Evolutionary conservation across 2,888 invertebrate species (phyloP).

Genomic region (Sarcophaga variegata): DNA sequence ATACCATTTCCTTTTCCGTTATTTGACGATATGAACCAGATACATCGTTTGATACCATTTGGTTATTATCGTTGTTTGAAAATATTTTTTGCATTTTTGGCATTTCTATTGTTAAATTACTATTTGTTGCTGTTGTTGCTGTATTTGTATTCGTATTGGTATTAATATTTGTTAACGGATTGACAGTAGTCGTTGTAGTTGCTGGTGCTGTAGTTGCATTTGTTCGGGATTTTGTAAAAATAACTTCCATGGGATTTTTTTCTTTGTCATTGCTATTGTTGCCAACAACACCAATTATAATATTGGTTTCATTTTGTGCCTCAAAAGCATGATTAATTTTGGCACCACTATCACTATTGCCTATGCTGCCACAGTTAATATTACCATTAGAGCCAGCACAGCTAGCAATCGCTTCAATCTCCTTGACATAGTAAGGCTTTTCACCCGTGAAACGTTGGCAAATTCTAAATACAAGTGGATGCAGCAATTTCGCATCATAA

Average conservation of each 20-base stretch:
- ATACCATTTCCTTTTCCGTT: slow-evolving; percentile 73
- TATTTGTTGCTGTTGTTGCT: slow-evolving; percentile 9
- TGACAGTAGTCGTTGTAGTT: slow-evolving; percentile 20
- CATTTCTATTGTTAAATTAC: slow-evolving; percentile 46
- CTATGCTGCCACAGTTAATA: slow-evolving; percentile 23
- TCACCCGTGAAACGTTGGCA: slow-evolving; percentile 84
- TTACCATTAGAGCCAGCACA: slow-evolving; percentile 62
- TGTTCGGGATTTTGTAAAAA: slow-evolving; percentile 71
- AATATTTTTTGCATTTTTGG: slow-evolving; percentile 69
- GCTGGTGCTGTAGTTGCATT: neutral
- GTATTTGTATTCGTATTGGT: neutral
- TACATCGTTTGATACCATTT: slow-evolving; percentile 64
- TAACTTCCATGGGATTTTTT: slow-evolving; percentile 73
- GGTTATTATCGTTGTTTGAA: slow-evolving; percentile 43
- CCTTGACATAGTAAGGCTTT: slow-evolving; percentile 83
- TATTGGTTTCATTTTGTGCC: slow-evolving; percentile 73
- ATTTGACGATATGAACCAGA: slow-evolving; percentile 76
- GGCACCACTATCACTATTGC: slow-evolving; percentile 70
- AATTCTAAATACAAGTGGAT: slow-evolving; percentile 85
- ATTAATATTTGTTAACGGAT: no score
- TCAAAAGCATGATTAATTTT: slow-evolving; percentile 79
- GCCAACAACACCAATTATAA: slow-evolving; percentile 65
- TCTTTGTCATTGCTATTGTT: slow-evolving; percentile 68
- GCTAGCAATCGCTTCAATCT: slow-evolving; percentile 72
- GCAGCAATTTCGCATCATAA: slow-evolving; percentile 86